Evolutionary conservation across 2,113 vertebrate genomes (phyloP).

Genomic region (Petrocephalus microphthalmus): DNA sequence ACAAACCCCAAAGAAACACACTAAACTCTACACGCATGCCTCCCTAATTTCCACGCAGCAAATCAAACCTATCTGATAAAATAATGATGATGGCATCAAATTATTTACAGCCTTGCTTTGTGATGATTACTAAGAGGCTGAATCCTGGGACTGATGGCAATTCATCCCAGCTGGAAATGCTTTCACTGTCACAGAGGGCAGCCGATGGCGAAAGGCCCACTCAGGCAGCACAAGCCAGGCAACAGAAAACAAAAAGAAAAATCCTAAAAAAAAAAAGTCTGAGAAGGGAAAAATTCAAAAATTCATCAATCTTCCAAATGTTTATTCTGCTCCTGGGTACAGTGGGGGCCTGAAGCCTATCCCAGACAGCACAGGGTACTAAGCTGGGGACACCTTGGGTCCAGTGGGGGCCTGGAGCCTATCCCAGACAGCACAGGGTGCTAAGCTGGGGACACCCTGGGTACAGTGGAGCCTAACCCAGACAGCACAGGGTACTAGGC

Average conservation of each 20-base stretch:
- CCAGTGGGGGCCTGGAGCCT: no score
- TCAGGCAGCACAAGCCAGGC: no score
- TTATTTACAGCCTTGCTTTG: not conserved
- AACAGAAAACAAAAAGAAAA: not conserved
- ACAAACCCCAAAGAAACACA: not conserved
- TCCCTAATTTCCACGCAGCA: not conserved
- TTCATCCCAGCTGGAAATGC: not conserved
- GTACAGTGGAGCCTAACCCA: no score
- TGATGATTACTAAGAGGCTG: not conserved
- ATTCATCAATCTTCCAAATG: no score
- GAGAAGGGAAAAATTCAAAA: no score
- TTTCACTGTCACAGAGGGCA: slow-evolving; percentile 13
- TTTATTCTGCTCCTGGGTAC: no score
- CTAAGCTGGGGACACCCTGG: no score
- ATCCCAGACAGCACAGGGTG: no score
- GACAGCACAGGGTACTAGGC: no score
- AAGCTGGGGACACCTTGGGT: no score
- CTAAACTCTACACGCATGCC: not conserved
- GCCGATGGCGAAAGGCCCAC: not conserved
- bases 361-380: not conserved
- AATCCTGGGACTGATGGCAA: not conserved
- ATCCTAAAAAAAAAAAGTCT: not conserved
- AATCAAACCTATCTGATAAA: not conserved
- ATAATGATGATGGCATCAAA: not conserved
- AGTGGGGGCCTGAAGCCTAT: not conserved